phyloP scores from a whole-genome alignment of 2,113 vertebrate genomes.

The Rana temporaria region DNA sequence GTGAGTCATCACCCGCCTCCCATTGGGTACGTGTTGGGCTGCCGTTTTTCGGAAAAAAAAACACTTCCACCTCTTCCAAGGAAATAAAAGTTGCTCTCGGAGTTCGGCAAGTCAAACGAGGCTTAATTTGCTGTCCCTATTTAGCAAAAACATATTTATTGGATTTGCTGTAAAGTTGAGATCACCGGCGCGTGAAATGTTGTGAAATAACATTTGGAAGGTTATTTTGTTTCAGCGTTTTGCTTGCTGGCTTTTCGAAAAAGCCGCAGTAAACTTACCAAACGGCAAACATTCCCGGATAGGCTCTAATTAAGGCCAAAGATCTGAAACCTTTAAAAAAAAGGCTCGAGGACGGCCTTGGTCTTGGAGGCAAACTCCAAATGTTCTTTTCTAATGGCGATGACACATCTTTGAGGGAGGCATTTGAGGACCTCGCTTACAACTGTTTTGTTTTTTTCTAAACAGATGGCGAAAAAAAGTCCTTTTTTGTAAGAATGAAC shows the following conservation, averaged over 20 bases:
- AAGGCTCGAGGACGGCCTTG: background rate
- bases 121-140: conserved; percentile 34
- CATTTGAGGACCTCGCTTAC: no score
- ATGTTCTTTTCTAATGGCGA: background rate
- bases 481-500: no score
- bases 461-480: no score
- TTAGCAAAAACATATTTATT: conserved; percentile 52
- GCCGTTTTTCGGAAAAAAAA: background rate
- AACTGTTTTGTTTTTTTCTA: no score
- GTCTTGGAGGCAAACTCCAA: no score
- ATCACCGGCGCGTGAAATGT: conserved; percentile 21
- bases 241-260: conserved; percentile 37
- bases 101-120: background rate
- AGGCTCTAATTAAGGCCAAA: conserved; percentile 18
- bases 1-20: conserved; percentile 41
- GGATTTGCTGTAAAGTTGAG: conserved; percentile 44
- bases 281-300: conserved; percentile 9
- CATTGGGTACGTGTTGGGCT: background rate
- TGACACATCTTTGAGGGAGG: background rate
- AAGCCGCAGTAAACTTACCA: conserved; percentile 36
- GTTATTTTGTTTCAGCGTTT: conserved; percentile 32
- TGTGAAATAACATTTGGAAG: conserved; percentile 50
- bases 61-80: background rate
- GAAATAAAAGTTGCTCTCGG: background rate
- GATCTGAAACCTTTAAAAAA: background rate